A percentile compares a stretch with the other conserved stretches of the same genome.
These are phyloP conservation scores for Spheniscus mendiculus DNA, from an alignment of 2,113 vertebrate genomes.

Conservation along the genomic window DNA sequence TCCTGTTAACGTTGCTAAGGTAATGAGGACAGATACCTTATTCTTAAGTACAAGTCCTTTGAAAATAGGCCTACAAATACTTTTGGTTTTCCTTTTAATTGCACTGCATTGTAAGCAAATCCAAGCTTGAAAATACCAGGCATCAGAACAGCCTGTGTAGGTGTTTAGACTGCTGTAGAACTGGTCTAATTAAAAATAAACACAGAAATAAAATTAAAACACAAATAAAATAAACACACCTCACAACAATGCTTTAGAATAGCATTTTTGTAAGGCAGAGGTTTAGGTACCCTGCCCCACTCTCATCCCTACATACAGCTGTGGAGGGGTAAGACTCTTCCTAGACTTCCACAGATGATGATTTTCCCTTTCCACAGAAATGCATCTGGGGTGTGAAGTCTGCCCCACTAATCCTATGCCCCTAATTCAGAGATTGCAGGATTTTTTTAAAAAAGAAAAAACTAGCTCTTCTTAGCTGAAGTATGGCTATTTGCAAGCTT, in stretches of 20 bases:
- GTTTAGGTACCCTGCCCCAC: background rate
- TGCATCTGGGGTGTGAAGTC: background rate
- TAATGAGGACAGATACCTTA: background rate
- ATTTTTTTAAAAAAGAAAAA: background rate
- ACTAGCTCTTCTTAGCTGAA: background rate
- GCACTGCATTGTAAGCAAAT: background rate
- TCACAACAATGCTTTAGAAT: background rate
- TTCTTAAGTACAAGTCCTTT: background rate
- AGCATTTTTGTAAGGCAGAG: background rate
- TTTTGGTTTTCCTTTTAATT: background rate
- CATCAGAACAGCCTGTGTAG: accelerated
- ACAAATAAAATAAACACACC: background rate
- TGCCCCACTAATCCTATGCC: background rate
- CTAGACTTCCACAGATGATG: background rate
- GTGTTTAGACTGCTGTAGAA: background rate
- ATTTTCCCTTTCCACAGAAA: background rate
- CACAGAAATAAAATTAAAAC: background rate
- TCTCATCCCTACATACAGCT: background rate
- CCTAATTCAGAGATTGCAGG: background rate
- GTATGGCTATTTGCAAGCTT: background rate
- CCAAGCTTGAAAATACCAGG: background rate
- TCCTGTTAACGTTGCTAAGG: background rate
- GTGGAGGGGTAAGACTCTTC: background rate
- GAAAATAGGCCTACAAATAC: background rate
- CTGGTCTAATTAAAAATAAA: background rate